These are phyloP conservation scores for Epirrita christyi DNA, from an alignment of 2,888 invertebrate species.

Conservation along the genomic window DNA sequence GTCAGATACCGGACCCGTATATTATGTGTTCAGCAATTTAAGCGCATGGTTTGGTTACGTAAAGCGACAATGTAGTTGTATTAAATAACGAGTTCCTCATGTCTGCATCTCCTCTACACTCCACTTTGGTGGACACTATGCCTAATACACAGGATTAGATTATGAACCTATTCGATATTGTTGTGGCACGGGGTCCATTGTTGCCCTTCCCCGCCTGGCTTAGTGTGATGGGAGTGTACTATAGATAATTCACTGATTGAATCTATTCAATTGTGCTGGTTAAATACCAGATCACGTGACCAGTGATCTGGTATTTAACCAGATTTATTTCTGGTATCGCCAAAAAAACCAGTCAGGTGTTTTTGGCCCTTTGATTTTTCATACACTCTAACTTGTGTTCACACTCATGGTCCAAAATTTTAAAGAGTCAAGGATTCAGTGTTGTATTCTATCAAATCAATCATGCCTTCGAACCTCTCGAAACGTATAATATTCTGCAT, in stretches of 20 bases:
- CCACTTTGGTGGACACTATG: slow-evolving; percentile 6
- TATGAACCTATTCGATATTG: slow-evolving; percentile 83
- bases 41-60: too few relatives aligned
- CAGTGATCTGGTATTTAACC: too few relatives aligned
- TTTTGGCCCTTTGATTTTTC: background rate
- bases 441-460: too few relatives aligned
- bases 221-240: slow-evolving; percentile 81
- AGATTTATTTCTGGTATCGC: too few relatives aligned
- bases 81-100: too few relatives aligned
- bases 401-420: background rate
- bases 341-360: background rate
- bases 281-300: slow-evolving; percentile 43
- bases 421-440: too few relatives aligned
- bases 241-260: slow-evolving; percentile 53
- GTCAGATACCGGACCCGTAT: too few relatives aligned
- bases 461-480: too few relatives aligned
- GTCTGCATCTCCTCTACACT: too few relatives aligned
- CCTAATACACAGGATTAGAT: slow-evolving; percentile 62
- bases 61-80: too few relatives aligned
- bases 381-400: background rate
- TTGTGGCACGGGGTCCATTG: slow-evolving; percentile 74
- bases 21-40: too few relatives aligned
- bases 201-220: slow-evolving; percentile 66
- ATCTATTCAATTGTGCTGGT: slow-evolving; percentile 66
- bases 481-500: too few relatives aligned